These are phyloP conservation scores for Dicentrarchus labrax DNA, from an alignment of 2,113 vertebrate genomes.

Conservation along the genomic window DNA sequence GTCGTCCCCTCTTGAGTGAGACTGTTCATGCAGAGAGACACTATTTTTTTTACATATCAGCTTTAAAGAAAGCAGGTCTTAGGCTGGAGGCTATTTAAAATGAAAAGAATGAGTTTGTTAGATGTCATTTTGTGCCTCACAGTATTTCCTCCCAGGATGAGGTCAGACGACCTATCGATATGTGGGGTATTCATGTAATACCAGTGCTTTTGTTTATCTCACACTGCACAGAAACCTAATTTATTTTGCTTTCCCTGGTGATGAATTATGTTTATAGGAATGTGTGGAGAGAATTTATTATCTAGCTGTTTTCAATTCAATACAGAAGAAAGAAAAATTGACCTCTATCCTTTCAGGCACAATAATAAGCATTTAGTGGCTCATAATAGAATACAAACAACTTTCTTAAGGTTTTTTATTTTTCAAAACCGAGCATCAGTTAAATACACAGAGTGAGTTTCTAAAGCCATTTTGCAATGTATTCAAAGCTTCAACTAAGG, in stretches of 20 bases:
- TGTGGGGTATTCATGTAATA: constrained; percentile 49
- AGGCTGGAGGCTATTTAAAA: constrained; percentile 11
- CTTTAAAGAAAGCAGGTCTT: constrained; percentile 12
- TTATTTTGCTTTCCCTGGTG: constrained; percentile 62
- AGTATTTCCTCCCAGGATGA: constrained; percentile 42
- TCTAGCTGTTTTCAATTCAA: constrained; percentile 63
- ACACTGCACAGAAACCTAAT: constrained; percentile 42
- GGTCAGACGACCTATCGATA: constrained; percentile 56
- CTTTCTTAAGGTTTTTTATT: constrained; percentile 6
- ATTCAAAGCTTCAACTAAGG: not conserved
- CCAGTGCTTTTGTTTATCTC: constrained; percentile 60
- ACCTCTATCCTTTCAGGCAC: constrained; percentile 53
- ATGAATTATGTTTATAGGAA: constrained; percentile 72
- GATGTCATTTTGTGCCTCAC: constrained; percentile 8
- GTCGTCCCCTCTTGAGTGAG: constrained; percentile 32
- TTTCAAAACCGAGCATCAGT: constrained; percentile 4
- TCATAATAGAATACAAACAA: constrained; percentile 62
- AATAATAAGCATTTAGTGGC: constrained; percentile 63
- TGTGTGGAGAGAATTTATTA: constrained; percentile 62
- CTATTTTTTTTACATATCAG: not conserved
- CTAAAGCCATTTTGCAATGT: constrained; percentile 8
- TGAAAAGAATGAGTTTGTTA: constrained; percentile 18
- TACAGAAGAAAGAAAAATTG: constrained; percentile 55
- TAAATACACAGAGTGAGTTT: not conserved
- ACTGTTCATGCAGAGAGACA: constrained; percentile 28